Evolutionary conservation across 2,888 invertebrate genomes (phyloP).

Genomic region (Tetranychus piercei): DNA sequence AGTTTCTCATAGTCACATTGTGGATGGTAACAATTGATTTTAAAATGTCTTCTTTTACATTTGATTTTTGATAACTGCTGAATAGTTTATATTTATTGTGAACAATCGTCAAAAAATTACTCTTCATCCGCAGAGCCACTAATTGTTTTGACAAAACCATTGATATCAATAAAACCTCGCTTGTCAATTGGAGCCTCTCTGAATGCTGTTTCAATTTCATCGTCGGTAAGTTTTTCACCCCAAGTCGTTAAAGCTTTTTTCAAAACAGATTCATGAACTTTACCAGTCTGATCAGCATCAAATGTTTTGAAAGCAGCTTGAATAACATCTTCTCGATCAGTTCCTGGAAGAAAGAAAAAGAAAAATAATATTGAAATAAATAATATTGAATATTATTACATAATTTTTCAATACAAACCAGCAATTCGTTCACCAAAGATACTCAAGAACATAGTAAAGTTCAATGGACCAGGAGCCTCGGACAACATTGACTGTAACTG

Average conservation of each 20-base stretch:
- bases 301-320: constrained; percentile 79
- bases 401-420: constrained; percentile 34
- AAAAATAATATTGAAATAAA: not conserved
- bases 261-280: constrained; percentile 35
- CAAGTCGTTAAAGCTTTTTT: constrained; percentile 77
- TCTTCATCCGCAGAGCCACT: constrained; percentile 4
- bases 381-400: not conserved
- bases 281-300: constrained; percentile 45
- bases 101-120: not conserved
- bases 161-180: constrained; percentile 8
- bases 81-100: not conserved
- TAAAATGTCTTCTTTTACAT: not conserved
- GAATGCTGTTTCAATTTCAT: constrained; percentile 21
- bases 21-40: constrained; percentile 37
- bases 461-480: constrained; percentile 75
- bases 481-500: constrained; percentile 72
- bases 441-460: constrained; percentile 80
- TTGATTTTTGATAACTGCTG: not conserved
- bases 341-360: constrained; percentile 39
- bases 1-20: too few relatives aligned
- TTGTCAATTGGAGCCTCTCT: constrained; percentile 10
- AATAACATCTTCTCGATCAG: constrained; percentile 78
- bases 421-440: constrained; percentile 82
- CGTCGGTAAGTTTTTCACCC: constrained; percentile 61
- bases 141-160: constrained; percentile 11